Base-by-base conservation (phyloP, 2,113 vertebrate genomes). In the Vicugna pacos region DNA sequence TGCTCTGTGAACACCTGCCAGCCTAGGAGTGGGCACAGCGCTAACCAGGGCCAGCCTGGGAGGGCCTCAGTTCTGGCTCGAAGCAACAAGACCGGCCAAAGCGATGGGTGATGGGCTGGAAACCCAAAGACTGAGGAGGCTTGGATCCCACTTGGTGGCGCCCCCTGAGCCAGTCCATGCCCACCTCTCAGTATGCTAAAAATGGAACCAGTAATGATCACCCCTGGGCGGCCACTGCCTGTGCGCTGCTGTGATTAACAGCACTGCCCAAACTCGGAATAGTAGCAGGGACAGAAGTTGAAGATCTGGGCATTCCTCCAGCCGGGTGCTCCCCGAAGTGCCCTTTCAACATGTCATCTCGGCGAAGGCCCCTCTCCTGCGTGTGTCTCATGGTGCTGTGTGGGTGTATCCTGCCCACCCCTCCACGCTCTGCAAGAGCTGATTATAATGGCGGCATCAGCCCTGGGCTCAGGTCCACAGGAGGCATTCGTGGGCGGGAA, bases 241-340 rank as follows among this genome's bases (percentile, higher is more conserved):
- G 62, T 19, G 32, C 56, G 15, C 12, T 42, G 75, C 91, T 91
- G 69, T 91, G 83, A 95, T 93, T 94, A 89, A 85, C 89, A 69
- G 52, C 56, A 60, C 35, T 38, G 6, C 79, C 62, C 69, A 52
- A 35, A 65, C 62, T 32, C 84, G 52, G 90, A 86, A 62, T 11
- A 42, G 60, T 14, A 58, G 86, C 79, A 85, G 79, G 17, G 52
- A 11, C 28, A 26, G 28, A 35, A 12, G 77, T 82, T 91, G 54
- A 26, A 46, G 24, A 42, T 79, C 93, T 84, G 82, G 95, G 93
- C 87, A 79, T 32, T 82, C 58, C 76, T 93, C 91, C 95, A 95
- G 56, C 38, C 1, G 0, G 64, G 67, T n/a, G n/a, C 35, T 64
- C 62, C 64, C n/a, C 12, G 0, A 28, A 70, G 72, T 72, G 62